These are phyloP conservation scores for Eupithecia subumbrata DNA, from an alignment of 2,888 invertebrate genomes.

Conservation along the genomic window DNA sequence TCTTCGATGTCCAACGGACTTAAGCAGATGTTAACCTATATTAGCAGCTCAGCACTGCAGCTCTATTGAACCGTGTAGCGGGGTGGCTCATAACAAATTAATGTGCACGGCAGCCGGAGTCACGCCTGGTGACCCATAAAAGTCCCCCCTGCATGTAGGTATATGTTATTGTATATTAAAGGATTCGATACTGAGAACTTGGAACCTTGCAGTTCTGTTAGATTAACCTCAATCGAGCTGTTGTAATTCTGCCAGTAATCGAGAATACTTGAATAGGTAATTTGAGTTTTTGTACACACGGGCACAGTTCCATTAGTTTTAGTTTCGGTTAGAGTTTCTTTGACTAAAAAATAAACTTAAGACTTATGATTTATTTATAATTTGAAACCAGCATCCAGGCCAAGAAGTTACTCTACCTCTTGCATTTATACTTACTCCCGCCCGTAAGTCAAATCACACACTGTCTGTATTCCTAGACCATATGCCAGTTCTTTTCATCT, in stretches of 20 bases:
- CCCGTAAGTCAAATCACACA: not conserved
- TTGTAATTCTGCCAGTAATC: not conserved
- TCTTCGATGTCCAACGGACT: conserved; percentile 11
- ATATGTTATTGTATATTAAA: conserved; percentile 28
- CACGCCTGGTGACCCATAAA: conserved; percentile 61
- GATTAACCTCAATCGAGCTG: not conserved
- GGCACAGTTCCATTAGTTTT: not conserved
- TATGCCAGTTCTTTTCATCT: not conserved
- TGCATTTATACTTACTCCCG: not conserved
- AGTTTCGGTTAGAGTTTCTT: not conserved
- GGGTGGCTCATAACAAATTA: conserved; percentile 41
- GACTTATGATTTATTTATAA: not conserved
- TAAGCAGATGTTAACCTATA: conserved; percentile 22
- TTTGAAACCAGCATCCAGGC: not conserved
- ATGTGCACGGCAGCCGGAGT: conserved; percentile 47
- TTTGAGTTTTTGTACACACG: not conserved
- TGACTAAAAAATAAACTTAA: not conserved
- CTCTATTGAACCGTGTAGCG: conserved; percentile 40
- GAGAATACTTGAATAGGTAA: not conserved
- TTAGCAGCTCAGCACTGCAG: conserved; percentile 22
- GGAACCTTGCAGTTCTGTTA: not conserved
- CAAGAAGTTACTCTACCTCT: not conserved
- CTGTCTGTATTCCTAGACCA: not conserved
- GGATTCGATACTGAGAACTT: conserved; percentile 11
- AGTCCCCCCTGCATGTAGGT: conserved; percentile 44